These are phyloP conservation scores for Lucinisca nassula DNA, from an alignment of 2,888 invertebrate species.

Conservation along the genomic window DNA sequence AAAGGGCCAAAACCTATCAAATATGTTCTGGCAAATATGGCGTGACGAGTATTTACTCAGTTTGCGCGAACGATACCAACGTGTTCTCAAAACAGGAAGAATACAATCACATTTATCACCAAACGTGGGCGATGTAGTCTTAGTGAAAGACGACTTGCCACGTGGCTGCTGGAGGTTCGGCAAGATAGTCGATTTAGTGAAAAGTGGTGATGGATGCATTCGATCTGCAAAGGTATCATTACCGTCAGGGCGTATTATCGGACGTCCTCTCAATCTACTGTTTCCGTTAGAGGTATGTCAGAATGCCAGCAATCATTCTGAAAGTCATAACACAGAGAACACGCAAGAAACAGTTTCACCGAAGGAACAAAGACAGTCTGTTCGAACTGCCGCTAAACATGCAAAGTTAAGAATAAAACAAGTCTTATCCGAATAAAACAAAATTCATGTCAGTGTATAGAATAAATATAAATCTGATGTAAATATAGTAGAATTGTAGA, in stretches of 20 bases:
- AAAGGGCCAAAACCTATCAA: slow-evolving; percentile 27
- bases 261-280: slow-evolving; percentile 5
- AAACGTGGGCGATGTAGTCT: slow-evolving; percentile 22
- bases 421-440: too few species aligned
- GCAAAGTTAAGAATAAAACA: too few species aligned
- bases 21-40: slow-evolving; percentile 32
- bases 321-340: too few species aligned
- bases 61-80: slow-evolving; percentile 8
- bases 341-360: too few species aligned
- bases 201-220: slow-evolving; percentile 21
- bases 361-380: too few species aligned
- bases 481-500: too few species aligned
- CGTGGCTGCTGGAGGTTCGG: slow-evolving; percentile 34
- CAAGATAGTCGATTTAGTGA: not conserved
- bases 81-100: slow-evolving; percentile 5
- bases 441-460: too few species aligned
- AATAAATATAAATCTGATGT: too few species aligned
- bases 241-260: not conserved
- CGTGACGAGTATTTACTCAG: slow-evolving; percentile 27
- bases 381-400: too few species aligned
- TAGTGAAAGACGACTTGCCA: slow-evolving; percentile 33
- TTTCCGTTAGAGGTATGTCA: slow-evolving; percentile 8
- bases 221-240: slow-evolving; percentile 23
- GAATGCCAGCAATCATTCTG: too few species aligned
- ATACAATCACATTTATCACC: not conserved